Evolutionary conservation across 2,113 vertebrate species (phyloP).

Genomic region (Sinocyclocheilus maitianheensis): DNA sequence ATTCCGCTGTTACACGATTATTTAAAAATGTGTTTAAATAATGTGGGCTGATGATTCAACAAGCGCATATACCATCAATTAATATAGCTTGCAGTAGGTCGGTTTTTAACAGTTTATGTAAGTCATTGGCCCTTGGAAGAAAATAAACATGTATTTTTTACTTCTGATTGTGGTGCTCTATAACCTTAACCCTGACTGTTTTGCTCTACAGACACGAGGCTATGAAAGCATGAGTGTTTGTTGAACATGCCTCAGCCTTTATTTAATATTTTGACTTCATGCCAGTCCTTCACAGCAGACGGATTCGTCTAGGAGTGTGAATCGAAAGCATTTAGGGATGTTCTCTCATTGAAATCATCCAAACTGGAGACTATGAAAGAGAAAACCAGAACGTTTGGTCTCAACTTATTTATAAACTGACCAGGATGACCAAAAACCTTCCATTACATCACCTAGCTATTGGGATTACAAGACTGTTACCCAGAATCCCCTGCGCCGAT

Average conservation of each 20-base stretch:
- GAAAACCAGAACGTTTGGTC: not conserved
- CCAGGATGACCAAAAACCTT: not conserved
- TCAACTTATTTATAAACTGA: not conserved
- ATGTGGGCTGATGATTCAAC: not conserved
- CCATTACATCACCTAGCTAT: not conserved
- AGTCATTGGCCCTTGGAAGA: too few species aligned
- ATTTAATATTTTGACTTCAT: not conserved
- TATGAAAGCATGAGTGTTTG: not conserved
- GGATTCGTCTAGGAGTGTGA: not conserved
- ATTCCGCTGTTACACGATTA: not conserved
- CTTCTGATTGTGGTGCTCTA: not conserved
- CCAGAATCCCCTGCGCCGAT: slow-evolving; percentile 22
- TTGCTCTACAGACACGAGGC: not conserved
- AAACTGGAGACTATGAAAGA: not conserved
- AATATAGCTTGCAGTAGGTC: not conserved
- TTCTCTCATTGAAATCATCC: not conserved
- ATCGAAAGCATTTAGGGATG: not conserved
- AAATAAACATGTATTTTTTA: not conserved
- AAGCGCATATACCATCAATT: too few species aligned
- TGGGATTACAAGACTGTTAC: not conserved
- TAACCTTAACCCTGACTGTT: not conserved
- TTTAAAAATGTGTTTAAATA: not conserved
- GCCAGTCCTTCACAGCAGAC: not conserved
- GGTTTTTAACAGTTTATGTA: not conserved
- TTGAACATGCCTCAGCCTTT: not conserved